These are phyloP conservation scores for Loris lydekkerianus DNA, from an alignment of 2,797 vertebrate genomes.

Conservation along the genomic window DNA sequence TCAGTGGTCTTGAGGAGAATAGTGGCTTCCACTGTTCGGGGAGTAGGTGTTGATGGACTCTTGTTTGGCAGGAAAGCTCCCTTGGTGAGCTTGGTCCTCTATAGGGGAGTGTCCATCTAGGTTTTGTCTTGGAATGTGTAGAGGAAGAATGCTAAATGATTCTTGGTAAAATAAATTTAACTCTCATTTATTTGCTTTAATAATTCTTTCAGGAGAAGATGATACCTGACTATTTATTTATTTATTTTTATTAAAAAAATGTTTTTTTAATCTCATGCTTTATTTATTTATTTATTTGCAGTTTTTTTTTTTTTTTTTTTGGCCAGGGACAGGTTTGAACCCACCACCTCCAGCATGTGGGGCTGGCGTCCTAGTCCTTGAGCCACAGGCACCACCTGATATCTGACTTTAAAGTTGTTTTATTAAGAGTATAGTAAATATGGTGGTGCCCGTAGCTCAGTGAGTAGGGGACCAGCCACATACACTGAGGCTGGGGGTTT, in stretches of 20 bases:
- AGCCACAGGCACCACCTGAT: no score
- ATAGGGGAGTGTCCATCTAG: background rate
- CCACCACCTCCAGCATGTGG: no score
- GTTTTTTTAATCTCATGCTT: no score
- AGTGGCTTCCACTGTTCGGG: background rate
- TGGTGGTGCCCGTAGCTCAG: no score
- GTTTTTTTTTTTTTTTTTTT: no score
- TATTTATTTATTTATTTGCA: no score
- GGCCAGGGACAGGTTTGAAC: no score
- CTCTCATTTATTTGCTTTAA: background rate
- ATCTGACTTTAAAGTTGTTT: background rate
- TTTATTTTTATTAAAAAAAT: no score
- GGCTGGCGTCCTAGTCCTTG: no score
- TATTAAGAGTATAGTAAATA: background rate
- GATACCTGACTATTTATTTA: no score
- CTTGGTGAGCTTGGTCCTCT: background rate
- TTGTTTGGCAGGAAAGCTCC: background rate
- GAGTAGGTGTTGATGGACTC: background rate
- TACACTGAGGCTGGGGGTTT: no score
- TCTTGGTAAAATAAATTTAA: slow-evolving; percentile 17
- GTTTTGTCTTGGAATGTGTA: background rate
- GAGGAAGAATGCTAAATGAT: background rate
- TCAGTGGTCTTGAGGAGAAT: background rate
- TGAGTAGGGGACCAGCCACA: no score
- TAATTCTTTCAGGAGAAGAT: background rate